phyloP scores from a whole-genome alignment of 2,113 vertebrate genomes.

The Rhagologus leucostigma region DNA sequence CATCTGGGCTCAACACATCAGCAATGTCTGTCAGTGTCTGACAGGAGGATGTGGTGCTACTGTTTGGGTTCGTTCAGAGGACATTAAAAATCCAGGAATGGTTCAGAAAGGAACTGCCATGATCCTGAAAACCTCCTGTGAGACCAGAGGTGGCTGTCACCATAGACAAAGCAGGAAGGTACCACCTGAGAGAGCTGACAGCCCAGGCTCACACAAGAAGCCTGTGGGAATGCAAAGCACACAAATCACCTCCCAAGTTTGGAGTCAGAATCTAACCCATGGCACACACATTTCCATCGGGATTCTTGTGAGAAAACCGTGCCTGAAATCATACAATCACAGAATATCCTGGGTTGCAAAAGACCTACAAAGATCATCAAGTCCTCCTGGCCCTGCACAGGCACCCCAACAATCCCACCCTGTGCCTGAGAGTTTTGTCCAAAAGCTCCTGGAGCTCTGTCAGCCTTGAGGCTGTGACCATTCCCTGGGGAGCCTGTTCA shows the following conservation, averaged over 20 bases:
- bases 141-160: not conserved
- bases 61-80: not conserved
- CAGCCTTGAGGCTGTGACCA: not conserved
- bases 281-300: rapidly evolving
- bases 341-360: not conserved
- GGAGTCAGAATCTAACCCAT: not conserved
- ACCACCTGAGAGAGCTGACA: not conserved
- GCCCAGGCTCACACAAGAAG: not conserved
- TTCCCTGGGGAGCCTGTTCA: not conserved
- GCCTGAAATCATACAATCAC: not conserved
- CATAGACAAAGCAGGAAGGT: not conserved
- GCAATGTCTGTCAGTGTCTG: not conserved
- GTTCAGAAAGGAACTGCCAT: not conserved
- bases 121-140: not conserved
- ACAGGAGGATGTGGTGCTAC: not conserved
- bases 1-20: not conserved
- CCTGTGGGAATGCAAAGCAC: not conserved
- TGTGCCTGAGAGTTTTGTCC: not conserved
- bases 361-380: not conserved
- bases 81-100: not conserved
- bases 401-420: not conserved
- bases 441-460: not conserved
- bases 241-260: not conserved
- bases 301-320: not conserved
- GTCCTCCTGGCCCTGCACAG: not conserved